Conservation (phyloP, 1,140 invertebrate species). For the Sogatella furcifera region DNA sequence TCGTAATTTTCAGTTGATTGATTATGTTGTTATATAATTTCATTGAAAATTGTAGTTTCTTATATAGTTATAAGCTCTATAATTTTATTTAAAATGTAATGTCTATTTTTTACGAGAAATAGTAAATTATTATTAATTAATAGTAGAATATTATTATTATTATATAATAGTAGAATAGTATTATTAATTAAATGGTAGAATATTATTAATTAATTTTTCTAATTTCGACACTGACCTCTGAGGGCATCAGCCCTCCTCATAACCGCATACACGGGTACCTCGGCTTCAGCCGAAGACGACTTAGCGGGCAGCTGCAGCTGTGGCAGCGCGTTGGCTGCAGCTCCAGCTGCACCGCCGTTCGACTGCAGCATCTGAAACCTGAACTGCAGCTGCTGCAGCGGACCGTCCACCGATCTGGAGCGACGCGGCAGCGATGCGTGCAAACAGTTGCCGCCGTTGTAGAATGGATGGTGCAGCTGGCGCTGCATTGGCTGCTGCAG, state of each 20-base stretch:
- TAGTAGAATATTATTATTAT: no score
- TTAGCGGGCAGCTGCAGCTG: conserved; percentile 45
- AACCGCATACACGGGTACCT: conserved; percentile 41
- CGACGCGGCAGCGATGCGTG: conserved; percentile 55
- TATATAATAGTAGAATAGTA: no score
- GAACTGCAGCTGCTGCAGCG: conserved; percentile 54
- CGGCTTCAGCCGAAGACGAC: conserved; percentile 62
- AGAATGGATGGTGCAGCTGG: conserved; percentile 26
- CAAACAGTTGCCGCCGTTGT: conserved; percentile 36
- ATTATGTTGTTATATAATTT: no score
- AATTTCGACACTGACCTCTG: not conserved
- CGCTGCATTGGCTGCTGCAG: no score
- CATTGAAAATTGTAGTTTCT: no score
- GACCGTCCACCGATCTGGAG: conserved; percentile 66
- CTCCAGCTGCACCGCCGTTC: conserved; percentile 19
- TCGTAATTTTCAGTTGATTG: no score
- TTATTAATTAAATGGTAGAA: no score
- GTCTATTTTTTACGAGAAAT: no score
- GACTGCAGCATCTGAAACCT: conserved; percentile 48
- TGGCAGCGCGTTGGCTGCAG: conserved; percentile 56
- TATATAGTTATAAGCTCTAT: no score
- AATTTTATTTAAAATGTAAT: no score
- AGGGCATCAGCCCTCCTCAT: not conserved
- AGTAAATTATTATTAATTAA: no score
- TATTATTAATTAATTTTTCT: no score